Evolutionary conservation across 2,797 vertebrate genomes (phyloP).

Genomic region (Xenentodon cancila): DNA sequence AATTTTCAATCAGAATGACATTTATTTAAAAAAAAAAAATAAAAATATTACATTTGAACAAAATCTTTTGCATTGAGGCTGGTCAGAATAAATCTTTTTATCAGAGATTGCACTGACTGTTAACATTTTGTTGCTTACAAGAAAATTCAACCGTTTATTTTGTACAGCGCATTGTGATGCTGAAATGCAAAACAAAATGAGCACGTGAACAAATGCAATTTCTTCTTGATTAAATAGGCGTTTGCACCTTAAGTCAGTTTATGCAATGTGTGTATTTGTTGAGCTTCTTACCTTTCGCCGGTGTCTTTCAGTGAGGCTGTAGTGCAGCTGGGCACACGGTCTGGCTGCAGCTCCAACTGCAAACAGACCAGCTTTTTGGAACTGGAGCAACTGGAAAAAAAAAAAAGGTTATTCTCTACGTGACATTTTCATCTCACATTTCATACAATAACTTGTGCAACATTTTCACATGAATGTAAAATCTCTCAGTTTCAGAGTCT

Average conservation of each 20-base stretch:
- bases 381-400: conserved; percentile 84
- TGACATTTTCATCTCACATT: too few species aligned
- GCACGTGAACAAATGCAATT: background rate
- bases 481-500: too few species aligned
- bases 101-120: too few species aligned
- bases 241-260: too few species aligned
- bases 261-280: background rate
- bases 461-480: too few species aligned
- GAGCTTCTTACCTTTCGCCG: conserved; percentile 71
- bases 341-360: conserved; percentile 81
- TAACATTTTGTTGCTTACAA: too few species aligned
- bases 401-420: background rate
- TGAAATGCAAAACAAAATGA: background rate
- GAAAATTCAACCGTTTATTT: background rate
- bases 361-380: conserved; percentile 83
- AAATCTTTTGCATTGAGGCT: too few species aligned
- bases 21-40: too few species aligned
- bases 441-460: too few species aligned
- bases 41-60: too few species aligned
- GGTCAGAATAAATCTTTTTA: too few species aligned
- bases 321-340: conserved; percentile 89
- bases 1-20: too few species aligned
- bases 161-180: background rate
- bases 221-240: background rate
- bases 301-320: conserved; percentile 83